These are phyloP conservation scores for Oreocharis arfaki DNA, from an alignment of 2,113 vertebrate species.

Conservation along the genomic window DNA sequence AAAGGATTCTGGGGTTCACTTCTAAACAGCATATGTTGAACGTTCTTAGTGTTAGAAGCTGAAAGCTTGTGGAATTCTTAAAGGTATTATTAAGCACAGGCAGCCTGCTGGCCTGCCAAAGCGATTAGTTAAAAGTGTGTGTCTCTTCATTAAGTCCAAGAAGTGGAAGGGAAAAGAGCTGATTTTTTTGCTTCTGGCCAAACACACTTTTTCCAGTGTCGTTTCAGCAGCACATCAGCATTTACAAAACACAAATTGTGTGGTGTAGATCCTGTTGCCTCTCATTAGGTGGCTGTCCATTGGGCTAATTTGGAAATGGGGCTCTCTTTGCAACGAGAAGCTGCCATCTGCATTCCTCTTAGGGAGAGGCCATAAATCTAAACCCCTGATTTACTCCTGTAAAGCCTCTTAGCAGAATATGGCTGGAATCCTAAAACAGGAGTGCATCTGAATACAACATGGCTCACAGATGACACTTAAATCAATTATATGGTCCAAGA, in stretches of 20 bases:
- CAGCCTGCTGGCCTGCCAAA: not conserved
- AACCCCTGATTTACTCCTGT: not conserved
- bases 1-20: not conserved
- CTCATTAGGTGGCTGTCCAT: rapidly evolving
- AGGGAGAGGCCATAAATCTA: not conserved
- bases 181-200: not conserved
- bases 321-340: not conserved
- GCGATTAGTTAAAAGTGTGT: not conserved
- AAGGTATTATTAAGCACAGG: not conserved
- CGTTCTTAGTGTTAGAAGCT: not conserved
- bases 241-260: not conserved
- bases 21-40: not conserved
- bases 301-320: not conserved
- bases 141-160: not conserved
- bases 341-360: not conserved
- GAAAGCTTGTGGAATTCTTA: not conserved
- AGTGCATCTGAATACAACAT: not conserved
- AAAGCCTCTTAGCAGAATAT: not conserved
- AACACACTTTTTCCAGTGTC: not conserved
- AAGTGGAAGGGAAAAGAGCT: not conserved
- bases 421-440: not conserved
- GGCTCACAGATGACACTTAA: not conserved
- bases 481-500: not conserved
- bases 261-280: not conserved
- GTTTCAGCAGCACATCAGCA: not conserved